These are phyloP conservation scores for Sebastolobus alascanus DNA, from an alignment of 2,797 vertebrate genomes.

Conservation along the genomic window DNA sequence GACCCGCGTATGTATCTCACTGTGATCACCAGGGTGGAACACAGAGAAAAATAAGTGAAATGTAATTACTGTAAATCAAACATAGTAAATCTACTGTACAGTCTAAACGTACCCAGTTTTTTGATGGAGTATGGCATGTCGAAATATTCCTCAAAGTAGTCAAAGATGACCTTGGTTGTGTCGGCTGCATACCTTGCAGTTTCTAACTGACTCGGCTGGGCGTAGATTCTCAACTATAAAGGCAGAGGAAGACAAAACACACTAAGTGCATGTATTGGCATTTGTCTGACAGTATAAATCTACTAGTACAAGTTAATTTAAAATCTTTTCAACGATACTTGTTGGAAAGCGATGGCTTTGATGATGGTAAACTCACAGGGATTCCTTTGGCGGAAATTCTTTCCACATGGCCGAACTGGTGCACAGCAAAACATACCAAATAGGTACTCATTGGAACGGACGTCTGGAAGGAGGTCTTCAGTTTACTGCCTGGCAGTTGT, in stretches of 20 bases:
- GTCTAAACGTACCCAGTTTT: constrained; percentile 89
- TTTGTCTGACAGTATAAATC: neutral
- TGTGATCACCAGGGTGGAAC: neutral
- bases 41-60: neutral
- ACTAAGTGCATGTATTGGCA: neutral
- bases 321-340: neutral
- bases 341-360: neutral
- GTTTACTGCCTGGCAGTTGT: constrained; percentile 65
- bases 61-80: neutral
- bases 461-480: constrained; percentile 85
- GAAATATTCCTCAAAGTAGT: constrained; percentile 95
- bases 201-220: constrained; percentile 87
- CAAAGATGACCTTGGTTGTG: constrained; percentile 88
- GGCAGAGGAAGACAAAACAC: constrained; percentile 19
- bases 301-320: neutral
- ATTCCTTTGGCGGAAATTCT: constrained; percentile 79
- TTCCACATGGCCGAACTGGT: constrained; percentile 84
- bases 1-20: no score
- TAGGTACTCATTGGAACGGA: constrained; percentile 98
- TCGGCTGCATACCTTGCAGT: constrained; percentile 92
- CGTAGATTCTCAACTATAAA: constrained; percentile 91
- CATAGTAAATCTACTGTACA: neutral
- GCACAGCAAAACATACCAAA: constrained; percentile 96
- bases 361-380: constrained; percentile 86
- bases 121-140: constrained; percentile 90